Evolutionary conservation across 2,888 invertebrate genomes (phyloP), one percentile per base, ranked within the genome.

Genomic region (Malacosoma neustria): DNA sequence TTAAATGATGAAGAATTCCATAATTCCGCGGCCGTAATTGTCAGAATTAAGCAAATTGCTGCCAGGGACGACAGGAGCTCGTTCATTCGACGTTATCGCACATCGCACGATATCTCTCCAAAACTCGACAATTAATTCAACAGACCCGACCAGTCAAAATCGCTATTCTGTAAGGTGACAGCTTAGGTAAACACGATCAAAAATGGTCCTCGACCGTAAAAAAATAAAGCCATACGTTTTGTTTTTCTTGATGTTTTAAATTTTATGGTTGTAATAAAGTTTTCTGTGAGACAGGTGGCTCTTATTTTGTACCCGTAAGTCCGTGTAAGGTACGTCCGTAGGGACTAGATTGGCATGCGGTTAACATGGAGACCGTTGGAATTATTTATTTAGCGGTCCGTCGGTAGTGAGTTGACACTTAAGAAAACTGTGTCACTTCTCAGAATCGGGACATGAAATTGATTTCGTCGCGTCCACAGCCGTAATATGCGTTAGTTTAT

Each of bases 251-350:
- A 72, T 80, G 81, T 76, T 77, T 84, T 75, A 79, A 80, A 81
- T 82, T 85, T 85, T 84, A 85, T 84, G 69, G 74, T 56, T 63
- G 79, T 80, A 68, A 85, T 85, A 85, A 85, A 85, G 77, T 72
- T 82, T 81, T 85, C 79, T 81, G 70, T 79, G 77, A 71, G 85
- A 85, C 85, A 85, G 85, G 85, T 85, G 85, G 82, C 72, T 82
- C 72, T 84, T 76, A 76, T 80, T 48, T 43, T 51, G 61, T 61
- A 48, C 54, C 54, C 54, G 64, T 57, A 62, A 72, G 54, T 57
- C 71, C 54, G 56, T 71, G 68, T 73, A 69, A 60, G 61, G 54
- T 51, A 55, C 46, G 51, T 70, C 55, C 55, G 58, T 80, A 84
- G 69, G 61, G 80, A 57, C 65, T 71, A 80, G 69, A 72, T 76